These are phyloP conservation scores for Rallus crepitans DNA, from an alignment of 2,797 vertebrate genomes.

Conservation along the genomic window DNA sequence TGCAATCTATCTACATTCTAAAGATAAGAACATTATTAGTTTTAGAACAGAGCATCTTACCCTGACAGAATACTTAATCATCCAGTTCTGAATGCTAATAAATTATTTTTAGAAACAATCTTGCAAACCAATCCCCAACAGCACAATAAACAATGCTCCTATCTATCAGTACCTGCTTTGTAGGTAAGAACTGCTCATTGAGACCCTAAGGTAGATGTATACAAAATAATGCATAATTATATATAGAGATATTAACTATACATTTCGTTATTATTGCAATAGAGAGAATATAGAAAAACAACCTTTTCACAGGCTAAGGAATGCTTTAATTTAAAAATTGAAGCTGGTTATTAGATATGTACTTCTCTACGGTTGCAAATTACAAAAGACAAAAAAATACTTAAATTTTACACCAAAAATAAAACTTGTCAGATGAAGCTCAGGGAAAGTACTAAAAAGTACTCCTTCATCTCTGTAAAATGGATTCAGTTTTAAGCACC, in stretches of 20 bases:
- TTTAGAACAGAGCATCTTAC: not conserved
- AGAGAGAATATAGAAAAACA: not conserved
- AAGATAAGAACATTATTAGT: not conserved
- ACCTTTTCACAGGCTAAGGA: not conserved
- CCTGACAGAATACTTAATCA: not conserved
- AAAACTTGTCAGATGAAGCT: not conserved
- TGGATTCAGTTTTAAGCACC: not conserved
- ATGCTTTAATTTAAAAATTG: not conserved
- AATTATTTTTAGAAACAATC: not conserved
- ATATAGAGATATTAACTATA: fast-evolving
- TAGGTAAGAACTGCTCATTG: not conserved
- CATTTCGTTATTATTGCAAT: not conserved
- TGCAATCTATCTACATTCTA: not conserved
- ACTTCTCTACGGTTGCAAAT: not conserved
- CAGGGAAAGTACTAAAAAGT: not conserved
- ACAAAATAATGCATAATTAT: not conserved
- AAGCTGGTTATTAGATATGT: too few relatives aligned
- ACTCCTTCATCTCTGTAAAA: not conserved
- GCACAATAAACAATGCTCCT: not conserved
- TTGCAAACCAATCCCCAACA: not conserved
- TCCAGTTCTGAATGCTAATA: not conserved
- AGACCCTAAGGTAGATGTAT: not conserved
- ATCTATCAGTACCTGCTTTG: not conserved
- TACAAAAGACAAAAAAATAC: not conserved
- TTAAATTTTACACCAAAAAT: not conserved